Evolutionary conservation across 2,113 vertebrate species (phyloP), one percentile per base, ranked within the genome.

Genomic region (Campylorhamphus procurvoides): DNA sequence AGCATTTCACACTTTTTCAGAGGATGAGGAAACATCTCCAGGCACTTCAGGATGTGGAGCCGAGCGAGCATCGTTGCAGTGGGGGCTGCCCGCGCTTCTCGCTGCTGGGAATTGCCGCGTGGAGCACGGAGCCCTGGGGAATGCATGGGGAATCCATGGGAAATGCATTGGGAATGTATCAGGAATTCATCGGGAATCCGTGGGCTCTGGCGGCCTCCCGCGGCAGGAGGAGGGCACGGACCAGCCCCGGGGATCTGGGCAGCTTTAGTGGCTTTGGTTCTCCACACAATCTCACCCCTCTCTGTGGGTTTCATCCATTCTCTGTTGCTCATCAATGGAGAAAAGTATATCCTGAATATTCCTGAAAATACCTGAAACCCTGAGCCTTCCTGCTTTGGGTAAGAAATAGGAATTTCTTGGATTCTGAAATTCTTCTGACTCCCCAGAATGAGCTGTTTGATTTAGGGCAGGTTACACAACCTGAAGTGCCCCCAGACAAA

Each of bases 221-320:
- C 22, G 97, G 97, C 47, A 8, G 25, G 6, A 87, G 5, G 14
- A 55, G 72, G 39, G 13, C 24, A 47, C 28, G 47, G 8, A 6
- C 3, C 10, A 37, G 25, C 28, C 76, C 16, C 22, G n/a, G 0
- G 0, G 0, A 27, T 18, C 44, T 4, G 18, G 39, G 18, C 44
- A 3, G 35, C 17, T 52, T 66, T 13, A 14, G 9, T 2, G 55
- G 16, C 6, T 72, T 44, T 40, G 6, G 9, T 18, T 69, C 6
- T 27, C 20, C 3, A 2, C 22, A 1, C 0, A 0, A 22, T 66
- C 49, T 13, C 7, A 68, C 3, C 64, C 19, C 27, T 3, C 60
- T 27, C 42, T 17, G 7, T 0, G 0, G 35, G 4, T 59, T 59
- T 37, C 14, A 25, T 37, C 58, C 23, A 3, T 37, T 24, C 58